Percentiles rank a stretch among this genome's conserved stretches.
Evolutionary conservation across 2,797 vertebrate species (phyloP).

Genomic region (Lacerta viridis): DNA sequence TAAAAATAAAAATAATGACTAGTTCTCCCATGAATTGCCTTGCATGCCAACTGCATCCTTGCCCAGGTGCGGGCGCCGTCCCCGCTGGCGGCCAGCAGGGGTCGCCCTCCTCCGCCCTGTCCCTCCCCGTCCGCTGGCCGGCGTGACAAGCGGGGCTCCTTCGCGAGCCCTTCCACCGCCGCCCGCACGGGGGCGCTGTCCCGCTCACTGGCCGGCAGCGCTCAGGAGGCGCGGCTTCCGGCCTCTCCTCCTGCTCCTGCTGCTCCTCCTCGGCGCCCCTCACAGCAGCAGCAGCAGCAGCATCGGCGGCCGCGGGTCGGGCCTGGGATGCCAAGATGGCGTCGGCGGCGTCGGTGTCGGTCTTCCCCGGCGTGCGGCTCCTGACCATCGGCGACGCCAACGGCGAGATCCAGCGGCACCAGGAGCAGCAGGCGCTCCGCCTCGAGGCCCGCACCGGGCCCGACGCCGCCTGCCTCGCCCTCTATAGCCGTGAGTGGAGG

Average conservation of each 20-base stretch:
- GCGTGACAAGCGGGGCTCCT: background rate
- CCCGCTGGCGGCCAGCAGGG: background rate
- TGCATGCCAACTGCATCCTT: no score
- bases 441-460: conserved; percentile 91
- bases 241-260: conserved; percentile 24
- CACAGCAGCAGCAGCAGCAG: background rate
- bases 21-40: no score
- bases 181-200: background rate
- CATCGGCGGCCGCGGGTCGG: conserved; percentile 62
- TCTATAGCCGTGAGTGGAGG: conserved; percentile 91
- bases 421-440: conserved; percentile 93
- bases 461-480: conserved; percentile 90
- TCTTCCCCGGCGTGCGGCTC: conserved; percentile 96
- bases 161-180: background rate
- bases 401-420: conserved; percentile 96
- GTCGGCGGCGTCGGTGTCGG: conserved; percentile 88
- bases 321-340: conserved; percentile 89
- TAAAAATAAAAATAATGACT: no score
- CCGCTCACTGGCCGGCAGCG: background rate
- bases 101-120: no score
- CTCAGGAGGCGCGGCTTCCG: conserved; percentile 60
- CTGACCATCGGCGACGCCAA: conserved; percentile 97
- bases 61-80: background rate
- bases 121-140: no score
- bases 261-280: background rate